Evolutionary conservation across 2,113 vertebrate species (phyloP).

Genomic region (Petaurus breviceps): DNA sequence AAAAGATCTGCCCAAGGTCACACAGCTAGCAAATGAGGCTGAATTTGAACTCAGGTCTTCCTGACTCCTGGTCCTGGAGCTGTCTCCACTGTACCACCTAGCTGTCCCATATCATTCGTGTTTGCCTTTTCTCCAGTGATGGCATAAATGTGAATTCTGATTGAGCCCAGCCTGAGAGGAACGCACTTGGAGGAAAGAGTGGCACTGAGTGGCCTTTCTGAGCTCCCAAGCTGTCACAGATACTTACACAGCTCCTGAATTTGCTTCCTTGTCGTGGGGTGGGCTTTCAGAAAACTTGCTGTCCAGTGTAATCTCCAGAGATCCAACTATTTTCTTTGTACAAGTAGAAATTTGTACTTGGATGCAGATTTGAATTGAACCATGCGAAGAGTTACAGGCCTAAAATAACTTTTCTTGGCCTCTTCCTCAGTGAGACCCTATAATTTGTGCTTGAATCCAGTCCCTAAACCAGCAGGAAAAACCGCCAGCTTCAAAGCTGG

Average conservation of each 20-base stretch:
- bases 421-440: slow-evolving; percentile 19
- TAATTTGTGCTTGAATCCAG: background rate
- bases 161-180: background rate
- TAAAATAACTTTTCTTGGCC: background rate
- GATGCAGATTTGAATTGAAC: background rate
- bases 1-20: background rate
- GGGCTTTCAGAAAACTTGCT: background rate
- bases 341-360: background rate
- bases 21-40: background rate
- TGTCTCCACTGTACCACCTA: background rate
- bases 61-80: background rate
- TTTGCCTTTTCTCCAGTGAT: background rate
- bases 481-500: background rate
- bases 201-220: background rate
- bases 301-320: no score
- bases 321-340: background rate
- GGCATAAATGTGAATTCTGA: background rate
- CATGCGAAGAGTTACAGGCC: fast-evolving
- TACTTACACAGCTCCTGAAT: background rate
- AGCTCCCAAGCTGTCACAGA: background rate
- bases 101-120: background rate
- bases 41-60: background rate
- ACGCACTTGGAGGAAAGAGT: background rate
- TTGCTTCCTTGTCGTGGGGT: background rate
- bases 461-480: slow-evolving; percentile 23